phyloP scores from a whole-genome alignment of 2,113 vertebrate genomes.

The Mustelus asterias region DNA sequence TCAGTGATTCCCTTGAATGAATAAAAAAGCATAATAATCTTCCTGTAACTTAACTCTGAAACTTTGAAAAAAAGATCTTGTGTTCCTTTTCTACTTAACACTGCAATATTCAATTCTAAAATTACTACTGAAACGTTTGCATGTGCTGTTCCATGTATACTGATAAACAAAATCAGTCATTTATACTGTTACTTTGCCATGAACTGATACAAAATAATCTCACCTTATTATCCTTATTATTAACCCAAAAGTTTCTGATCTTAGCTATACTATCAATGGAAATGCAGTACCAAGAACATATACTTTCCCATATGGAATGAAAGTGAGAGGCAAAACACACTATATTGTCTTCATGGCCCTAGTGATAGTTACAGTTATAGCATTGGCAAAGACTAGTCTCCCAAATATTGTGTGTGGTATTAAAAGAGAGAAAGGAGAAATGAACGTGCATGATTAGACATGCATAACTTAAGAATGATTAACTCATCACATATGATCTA shows the following conservation, averaged over 20 bases:
- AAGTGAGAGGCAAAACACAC: neutral
- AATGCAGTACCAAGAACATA: neutral
- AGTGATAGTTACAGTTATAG: neutral
- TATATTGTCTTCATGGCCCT: neutral
- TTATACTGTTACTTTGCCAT: neutral
- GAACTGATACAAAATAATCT: neutral
- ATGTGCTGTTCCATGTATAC: neutral
- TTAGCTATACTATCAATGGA: neutral
- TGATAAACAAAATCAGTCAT: neutral
- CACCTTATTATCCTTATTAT: too few relatives aligned
- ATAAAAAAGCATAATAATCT: neutral
- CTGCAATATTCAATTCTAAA: neutral
- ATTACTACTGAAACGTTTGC: neutral
- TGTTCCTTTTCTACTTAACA: neutral
- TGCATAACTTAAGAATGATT: neutral
- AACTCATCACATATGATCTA: neutral
- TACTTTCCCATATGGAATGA: neutral
- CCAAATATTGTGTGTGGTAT: neutral
- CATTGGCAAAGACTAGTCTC: neutral
- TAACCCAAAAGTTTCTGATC: neutral
- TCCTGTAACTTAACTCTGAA: neutral
- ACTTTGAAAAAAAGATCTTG: neutral
- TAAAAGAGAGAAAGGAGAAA: neutral
- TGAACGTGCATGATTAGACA: neutral
- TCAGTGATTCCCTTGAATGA: too few relatives aligned